Conservation (phyloP, 2,888 invertebrate genomes). For the Smittia aterrima region DNA sequence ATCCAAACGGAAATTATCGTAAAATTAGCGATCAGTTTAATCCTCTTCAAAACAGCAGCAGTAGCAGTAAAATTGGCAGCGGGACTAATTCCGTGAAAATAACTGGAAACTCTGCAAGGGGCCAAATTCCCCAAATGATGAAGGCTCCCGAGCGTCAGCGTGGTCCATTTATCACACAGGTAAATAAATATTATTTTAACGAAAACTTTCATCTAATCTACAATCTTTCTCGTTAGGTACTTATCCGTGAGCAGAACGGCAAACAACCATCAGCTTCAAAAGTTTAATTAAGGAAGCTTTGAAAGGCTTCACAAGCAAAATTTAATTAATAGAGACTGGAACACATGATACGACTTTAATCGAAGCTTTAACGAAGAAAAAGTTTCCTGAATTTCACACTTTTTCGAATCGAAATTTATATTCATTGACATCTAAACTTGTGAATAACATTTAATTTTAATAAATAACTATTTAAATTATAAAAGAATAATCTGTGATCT, state of each 20-base stretch:
- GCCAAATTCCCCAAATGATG: slow-evolving; percentile 45
- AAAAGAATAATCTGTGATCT: slow-evolving; percentile 40
- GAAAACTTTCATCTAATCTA: neutral
- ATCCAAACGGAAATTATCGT: slow-evolving; percentile 60
- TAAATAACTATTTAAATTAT: neutral
- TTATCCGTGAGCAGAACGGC: slow-evolving; percentile 45
- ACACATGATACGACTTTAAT: neutral
- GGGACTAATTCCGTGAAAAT: slow-evolving; percentile 43
- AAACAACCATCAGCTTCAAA: slow-evolving; percentile 48
- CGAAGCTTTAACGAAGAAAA: neutral
- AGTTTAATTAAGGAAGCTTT: slow-evolving; percentile 56
- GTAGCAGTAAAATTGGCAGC: slow-evolving; percentile 46
- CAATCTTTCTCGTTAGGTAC: slow-evolving; percentile 14
- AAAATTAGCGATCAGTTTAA: slow-evolving; percentile 49
- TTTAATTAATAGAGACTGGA: slow-evolving; percentile 22
- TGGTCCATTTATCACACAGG: slow-evolving; percentile 63
- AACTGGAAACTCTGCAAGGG: slow-evolving; percentile 26
- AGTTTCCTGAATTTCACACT: neutral
- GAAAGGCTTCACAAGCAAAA: slow-evolving; percentile 44
- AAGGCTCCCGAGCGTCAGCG: slow-evolving; percentile 48
- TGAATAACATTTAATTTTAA: neutral
- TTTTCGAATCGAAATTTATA: neutral
- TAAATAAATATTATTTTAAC: slow-evolving; percentile 49
- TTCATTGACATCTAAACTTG: neutral
- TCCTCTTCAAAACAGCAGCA: slow-evolving; percentile 53